A percentile compares a stretch with the other conserved stretches of the same genome.
Evolutionary conservation across 2,113 vertebrate species (phyloP).

Genomic region (Rhinichthys klamathensis): DNA sequence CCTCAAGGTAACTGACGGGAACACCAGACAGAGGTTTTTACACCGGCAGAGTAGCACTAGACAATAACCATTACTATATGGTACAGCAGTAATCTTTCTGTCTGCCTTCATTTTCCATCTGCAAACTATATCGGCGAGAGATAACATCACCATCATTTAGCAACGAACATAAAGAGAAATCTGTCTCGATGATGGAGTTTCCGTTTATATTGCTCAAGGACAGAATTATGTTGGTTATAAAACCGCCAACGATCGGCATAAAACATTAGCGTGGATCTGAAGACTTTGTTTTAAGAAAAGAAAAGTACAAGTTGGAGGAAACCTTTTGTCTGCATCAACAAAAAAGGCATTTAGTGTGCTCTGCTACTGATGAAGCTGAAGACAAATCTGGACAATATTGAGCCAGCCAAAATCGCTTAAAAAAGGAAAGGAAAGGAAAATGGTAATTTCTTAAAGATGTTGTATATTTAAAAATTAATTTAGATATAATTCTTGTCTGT

Average conservation of each 20-base stretch:
- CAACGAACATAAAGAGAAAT: constrained; percentile 58
- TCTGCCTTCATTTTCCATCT: constrained; percentile 56
- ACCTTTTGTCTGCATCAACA: constrained; percentile 48
- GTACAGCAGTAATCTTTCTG: constrained; percentile 38
- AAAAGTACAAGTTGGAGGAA: constrained; percentile 43
- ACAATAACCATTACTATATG: constrained; percentile 31
- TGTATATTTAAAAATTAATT: constrained; percentile 1
- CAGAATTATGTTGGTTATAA: constrained; percentile 55
- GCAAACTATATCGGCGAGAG: constrained; percentile 54
- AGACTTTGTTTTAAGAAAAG: constrained; percentile 46
- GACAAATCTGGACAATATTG: constrained; percentile 25
- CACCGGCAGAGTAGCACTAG: constrained; percentile 1
- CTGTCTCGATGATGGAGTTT: constrained; percentile 55
- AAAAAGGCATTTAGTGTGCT: constrained; percentile 39
- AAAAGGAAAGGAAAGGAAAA: background rate
- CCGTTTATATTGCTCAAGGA: constrained; percentile 53
- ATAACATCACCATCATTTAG: constrained; percentile 57
- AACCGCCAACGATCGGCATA: constrained; percentile 46
- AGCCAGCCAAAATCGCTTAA: background rate
- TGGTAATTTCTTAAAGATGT: constrained; percentile 29
- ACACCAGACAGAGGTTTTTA: constrained; percentile 14
- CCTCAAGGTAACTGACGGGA: constrained; percentile 39
- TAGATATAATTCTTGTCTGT: constrained; percentile 23
- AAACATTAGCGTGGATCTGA: constrained; percentile 43
- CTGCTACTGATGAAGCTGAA: constrained; percentile 26